These are phyloP conservation scores for Rafetus swinhoei DNA, from an alignment of 2,113 vertebrate species.

Conservation along the genomic window DNA sequence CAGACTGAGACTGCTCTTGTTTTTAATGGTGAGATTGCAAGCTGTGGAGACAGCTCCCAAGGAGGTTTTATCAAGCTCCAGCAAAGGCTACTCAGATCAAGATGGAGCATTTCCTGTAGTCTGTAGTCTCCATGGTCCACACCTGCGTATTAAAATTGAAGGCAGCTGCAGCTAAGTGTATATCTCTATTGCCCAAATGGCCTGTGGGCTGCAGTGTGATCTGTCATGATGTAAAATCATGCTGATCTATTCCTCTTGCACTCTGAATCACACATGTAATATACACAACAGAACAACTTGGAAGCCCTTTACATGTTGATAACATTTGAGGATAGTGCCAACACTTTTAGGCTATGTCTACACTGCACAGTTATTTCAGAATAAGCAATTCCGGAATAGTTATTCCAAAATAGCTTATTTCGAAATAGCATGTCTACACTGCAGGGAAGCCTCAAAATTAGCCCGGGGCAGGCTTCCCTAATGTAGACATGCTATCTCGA, in stretches of 20 bases:
- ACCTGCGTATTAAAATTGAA: not conserved
- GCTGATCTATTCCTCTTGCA: not conserved
- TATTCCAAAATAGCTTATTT: no score
- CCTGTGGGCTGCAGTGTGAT: not conserved
- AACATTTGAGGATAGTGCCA: not conserved
- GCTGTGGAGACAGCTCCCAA: not conserved
- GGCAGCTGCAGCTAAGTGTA: not conserved
- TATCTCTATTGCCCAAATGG: not conserved
- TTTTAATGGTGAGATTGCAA: not conserved
- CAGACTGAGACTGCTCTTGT: not conserved
- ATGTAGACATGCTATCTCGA: no score
- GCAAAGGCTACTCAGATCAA: not conserved
- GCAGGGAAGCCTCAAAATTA: no score
- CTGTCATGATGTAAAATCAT: not conserved
- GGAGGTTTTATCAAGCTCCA: not conserved
- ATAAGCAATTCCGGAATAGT: no score
- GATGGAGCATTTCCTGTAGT: not conserved
- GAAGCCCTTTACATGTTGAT: not conserved
- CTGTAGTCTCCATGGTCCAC: not conserved
- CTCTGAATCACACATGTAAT: not conserved
- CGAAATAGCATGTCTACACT: no score
- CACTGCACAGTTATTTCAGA: no score
- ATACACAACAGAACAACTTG: not conserved
- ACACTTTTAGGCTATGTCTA: not conserved
- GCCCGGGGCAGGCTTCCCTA: no score